Evolutionary conservation across 2,888 invertebrate species (phyloP).

Genomic region (Polydrusus cervinus): DNA sequence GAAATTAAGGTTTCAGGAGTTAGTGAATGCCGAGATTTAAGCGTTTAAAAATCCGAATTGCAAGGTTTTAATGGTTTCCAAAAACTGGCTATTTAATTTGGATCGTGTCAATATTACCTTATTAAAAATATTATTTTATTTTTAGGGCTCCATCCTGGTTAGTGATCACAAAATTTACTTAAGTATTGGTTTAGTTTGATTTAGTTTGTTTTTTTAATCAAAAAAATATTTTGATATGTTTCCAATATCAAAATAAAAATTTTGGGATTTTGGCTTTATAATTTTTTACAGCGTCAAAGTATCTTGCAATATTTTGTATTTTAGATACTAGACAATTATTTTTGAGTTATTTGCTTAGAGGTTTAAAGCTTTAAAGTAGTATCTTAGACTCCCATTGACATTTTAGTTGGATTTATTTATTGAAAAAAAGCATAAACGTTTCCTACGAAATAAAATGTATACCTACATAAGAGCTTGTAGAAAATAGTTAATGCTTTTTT

Average conservation of each 20-base stretch:
- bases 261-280: constrained; percentile 29
- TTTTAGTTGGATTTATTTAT: not conserved
- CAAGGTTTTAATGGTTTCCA: no score
- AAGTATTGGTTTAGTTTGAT: constrained; percentile 38
- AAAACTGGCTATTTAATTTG: no score
- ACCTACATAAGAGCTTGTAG: no score
- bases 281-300: not conserved
- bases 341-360: not conserved
- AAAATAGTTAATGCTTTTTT: no score
- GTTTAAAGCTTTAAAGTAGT: not conserved
- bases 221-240: not conserved
- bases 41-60: no score
- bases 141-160: constrained; percentile 50
- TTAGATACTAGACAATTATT: not conserved
- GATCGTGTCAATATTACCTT: not conserved
- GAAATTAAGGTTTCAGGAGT: no score
- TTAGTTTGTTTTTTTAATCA: constrained; percentile 20
- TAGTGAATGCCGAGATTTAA: no score
- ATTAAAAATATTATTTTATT: constrained; percentile 27
- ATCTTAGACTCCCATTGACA: not conserved
- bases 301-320: not conserved
- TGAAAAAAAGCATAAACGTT: not conserved
- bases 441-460: no score
- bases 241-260: constrained; percentile 4
- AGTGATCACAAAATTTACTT: constrained; percentile 27